Evolutionary conservation across 1,140 invertebrate species (phyloP).

Genomic region (Latrodectus geometricus): DNA sequence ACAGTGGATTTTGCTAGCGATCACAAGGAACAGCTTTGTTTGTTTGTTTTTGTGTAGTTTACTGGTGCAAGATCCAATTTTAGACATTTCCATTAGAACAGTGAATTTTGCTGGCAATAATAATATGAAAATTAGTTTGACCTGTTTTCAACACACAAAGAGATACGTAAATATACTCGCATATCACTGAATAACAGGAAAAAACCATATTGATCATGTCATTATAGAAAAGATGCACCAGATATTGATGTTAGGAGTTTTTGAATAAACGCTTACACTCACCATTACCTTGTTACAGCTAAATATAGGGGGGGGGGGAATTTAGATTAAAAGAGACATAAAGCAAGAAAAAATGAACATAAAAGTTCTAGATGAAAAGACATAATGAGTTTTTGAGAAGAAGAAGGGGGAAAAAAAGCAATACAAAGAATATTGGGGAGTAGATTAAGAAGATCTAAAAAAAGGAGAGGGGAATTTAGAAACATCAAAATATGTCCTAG

Average conservation of each 20-base stretch:
- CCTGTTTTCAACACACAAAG: slow-evolving; percentile 3
- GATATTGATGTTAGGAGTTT: no score
- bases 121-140: neutral
- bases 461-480: neutral
- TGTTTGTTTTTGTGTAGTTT: no score
- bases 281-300: no score
- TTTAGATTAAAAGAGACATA: neutral
- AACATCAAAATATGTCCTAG: neutral
- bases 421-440: neutral
- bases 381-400: neutral
- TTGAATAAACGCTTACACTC: no score
- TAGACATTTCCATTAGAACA: no score
- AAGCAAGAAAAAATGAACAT: neutral
- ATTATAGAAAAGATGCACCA: neutral
- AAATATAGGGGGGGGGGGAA: no score
- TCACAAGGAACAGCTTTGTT: no score
- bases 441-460: neutral
- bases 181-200: slow-evolving; percentile 3
- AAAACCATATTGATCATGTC: slow-evolving; percentile 16
- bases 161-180: slow-evolving; percentile 1
- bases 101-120: slow-evolving; percentile 17
- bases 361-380: neutral
- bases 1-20: slow-evolving; percentile 8
- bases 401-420: neutral
- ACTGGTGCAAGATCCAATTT: no score